Evolutionary conservation across 2,888 invertebrate species (phyloP), one percentile per base, ranked within the genome.

Genomic region (Gandaritis pyraliata): DNA sequence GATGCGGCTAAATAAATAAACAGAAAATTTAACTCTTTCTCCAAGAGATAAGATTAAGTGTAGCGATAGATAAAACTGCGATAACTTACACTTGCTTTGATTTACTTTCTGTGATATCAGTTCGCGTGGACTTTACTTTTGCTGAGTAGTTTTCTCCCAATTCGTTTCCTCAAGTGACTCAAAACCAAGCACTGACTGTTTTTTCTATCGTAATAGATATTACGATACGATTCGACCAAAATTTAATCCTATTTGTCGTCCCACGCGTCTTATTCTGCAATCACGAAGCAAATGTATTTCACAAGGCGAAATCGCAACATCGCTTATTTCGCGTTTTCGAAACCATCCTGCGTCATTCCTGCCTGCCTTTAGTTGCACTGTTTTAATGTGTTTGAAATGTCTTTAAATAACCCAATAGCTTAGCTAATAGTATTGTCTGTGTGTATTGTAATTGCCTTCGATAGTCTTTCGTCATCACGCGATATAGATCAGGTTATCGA

Each of bases 281-380:
- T 86, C 87, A 78, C 84, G 80, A 85, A 59, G 64, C 68, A 84
- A 82, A 87, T 84, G 81, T 87, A 84, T 91, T 91, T 87, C 90
- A 86, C 84, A 91, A 91, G 85, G 77, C 81, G 77, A 86, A 87
- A 90, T 88, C 89, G 90, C 92, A 90, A 89, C 88, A 83, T 88
- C 83, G 88, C 85, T 88, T 88, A 90, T 88, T 91, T 90, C 81
- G 81, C 88, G 87, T 92, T 92, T 88, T 92, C 91, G 92, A 90
- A 90, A 92, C 82, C 82, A 80, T 85, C 85, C 88, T 86, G 85
- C 88, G 90, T 90, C 90, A 90, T 85, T 85, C 83, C 80, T 86
- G 86, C 84, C 41, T 46, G 46, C 54, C 84, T 59, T 59, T 51
- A 56, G 54, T 55, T 57, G 52, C 51, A 54, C 55, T 58, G 58